Evolutionary conservation across 1,140 invertebrate species (phyloP), one percentile per base, ranked within the genome.

Genomic region (Drosophila tani): DNA sequence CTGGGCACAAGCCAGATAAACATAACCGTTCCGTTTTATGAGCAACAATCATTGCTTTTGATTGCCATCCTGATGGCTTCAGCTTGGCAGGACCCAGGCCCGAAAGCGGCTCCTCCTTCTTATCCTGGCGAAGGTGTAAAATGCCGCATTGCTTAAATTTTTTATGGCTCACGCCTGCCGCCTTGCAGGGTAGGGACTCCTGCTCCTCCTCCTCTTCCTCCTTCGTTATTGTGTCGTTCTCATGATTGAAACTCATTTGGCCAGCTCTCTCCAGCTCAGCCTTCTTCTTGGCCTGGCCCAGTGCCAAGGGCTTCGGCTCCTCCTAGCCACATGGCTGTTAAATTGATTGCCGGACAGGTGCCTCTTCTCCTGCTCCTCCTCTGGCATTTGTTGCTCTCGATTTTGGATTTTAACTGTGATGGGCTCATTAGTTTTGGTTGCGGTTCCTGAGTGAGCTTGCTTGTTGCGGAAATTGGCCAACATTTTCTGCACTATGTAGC

Each of bases 11-110:
- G 81, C 74, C 86, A 85, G 85, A 90, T 88, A 82, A 90, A 90
- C 86, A 88, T 88, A 88, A 88, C 81, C 85, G 85, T 88, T 88
- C 79, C 85, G 56, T 88, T 88, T 88, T 91, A 88, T 90, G 86
- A 67, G 81, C 85, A 91, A 85, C 85, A 88, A 88, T 88, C 85
- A 88, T 88, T 88, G 85, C 85, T 88, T 88, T 88, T 88, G 85
- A 88, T 91, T 88, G 85, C 85, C 75, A 41, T 71, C 65, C 85
- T 78, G 85, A 88, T 86, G 76, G 64, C 57, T 62, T 62, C 70
- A 59, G 75, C 66, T 49, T 24, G 51, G 21, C 46, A n/a, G 35
- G n/a, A 45, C 17, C 12, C 29, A 29, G 24, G 49, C 63, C 38
- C 35, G n/a, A 45, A 50, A 27, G n/a, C 27, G 24, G 63, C 49